phyloP scores from a whole-genome alignment of 2,888 invertebrate species.

The Dicyrtomina minuta region DNA sequence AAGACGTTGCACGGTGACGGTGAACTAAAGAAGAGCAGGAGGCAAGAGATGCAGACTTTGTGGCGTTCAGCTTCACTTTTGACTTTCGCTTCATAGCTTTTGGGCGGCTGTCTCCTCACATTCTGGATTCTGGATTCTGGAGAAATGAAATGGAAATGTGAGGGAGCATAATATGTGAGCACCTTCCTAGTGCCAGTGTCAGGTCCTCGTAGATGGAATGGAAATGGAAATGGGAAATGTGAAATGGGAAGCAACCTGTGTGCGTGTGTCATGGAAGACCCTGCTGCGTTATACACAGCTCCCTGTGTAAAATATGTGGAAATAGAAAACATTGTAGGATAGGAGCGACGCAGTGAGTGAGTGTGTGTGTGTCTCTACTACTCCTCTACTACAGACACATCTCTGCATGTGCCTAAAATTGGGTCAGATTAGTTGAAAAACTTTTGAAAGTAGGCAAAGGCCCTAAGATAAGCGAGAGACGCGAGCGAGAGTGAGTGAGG shows the following conservation, averaged over 20 bases:
- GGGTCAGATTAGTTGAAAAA: slow-evolving; percentile 30
- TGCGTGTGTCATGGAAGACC: not conserved
- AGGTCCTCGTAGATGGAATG: not conserved
- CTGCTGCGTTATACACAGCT: too few relatives aligned
- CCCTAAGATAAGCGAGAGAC: slow-evolving; percentile 10
- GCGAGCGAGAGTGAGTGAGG: slow-evolving; percentile 7
- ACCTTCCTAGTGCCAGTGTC: too few relatives aligned
- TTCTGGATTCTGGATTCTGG: too few relatives aligned
- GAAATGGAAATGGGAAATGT: not conserved
- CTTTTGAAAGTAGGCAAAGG: slow-evolving; percentile 25
- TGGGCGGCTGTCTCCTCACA: too few relatives aligned
- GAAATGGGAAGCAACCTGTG: not conserved
- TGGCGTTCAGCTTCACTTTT: too few relatives aligned
- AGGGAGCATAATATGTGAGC: too few relatives aligned
- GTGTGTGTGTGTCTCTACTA: too few relatives aligned
- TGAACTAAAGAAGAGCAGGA: too few relatives aligned
- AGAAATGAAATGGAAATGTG: too few relatives aligned
- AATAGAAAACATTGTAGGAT: not conserved
- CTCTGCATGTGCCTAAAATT: slow-evolving; percentile 26
- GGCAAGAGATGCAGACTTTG: too few relatives aligned
- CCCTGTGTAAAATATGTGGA: not conserved
- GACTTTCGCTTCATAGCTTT: too few relatives aligned
- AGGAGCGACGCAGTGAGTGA: not conserved
- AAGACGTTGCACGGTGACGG: too few relatives aligned
- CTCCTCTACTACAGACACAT: not conserved